Conservation (phyloP, 1,140 invertebrate genomes). For the Xylocopa sonorina region DNA sequence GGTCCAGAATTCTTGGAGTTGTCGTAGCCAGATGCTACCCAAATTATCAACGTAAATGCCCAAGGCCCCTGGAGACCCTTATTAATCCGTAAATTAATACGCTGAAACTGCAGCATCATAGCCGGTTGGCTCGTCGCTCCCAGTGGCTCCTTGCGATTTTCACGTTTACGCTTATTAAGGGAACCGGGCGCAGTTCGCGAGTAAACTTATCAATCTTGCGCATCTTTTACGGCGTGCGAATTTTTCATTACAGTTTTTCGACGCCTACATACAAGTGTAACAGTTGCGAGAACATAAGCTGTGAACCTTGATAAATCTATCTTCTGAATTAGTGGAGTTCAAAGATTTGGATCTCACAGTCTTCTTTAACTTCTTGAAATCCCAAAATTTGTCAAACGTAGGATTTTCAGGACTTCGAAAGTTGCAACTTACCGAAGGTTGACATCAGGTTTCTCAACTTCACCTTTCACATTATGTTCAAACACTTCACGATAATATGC, state of each 20-base stretch:
- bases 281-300: background rate
- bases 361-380: no score
- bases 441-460: no score
- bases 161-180: slow-evolving; percentile 32
- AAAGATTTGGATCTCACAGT: no score
- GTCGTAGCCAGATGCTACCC: slow-evolving; percentile 59
- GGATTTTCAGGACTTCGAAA: no score
- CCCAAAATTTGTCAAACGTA: no score
- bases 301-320: background rate
- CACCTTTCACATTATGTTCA: no score
- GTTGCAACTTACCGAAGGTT: background rate
- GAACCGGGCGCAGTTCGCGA: background rate
- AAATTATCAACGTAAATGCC: slow-evolving; percentile 62
- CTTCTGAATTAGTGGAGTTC: no score
- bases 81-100: slow-evolving; percentile 70
- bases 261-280: no score
- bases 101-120: slow-evolving; percentile 55
- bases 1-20: slow-evolving; percentile 40
- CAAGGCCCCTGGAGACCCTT: slow-evolving; percentile 56
- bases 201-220: background rate
- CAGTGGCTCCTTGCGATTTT: slow-evolving; percentile 12
- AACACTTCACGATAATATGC: background rate
- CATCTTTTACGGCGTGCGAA: background rate
- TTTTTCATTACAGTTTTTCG: background rate
- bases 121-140: slow-evolving; percentile 38